These are phyloP conservation scores for Aplocera efformata DNA, from an alignment of 2,888 invertebrate genomes.

Conservation along the genomic window DNA sequence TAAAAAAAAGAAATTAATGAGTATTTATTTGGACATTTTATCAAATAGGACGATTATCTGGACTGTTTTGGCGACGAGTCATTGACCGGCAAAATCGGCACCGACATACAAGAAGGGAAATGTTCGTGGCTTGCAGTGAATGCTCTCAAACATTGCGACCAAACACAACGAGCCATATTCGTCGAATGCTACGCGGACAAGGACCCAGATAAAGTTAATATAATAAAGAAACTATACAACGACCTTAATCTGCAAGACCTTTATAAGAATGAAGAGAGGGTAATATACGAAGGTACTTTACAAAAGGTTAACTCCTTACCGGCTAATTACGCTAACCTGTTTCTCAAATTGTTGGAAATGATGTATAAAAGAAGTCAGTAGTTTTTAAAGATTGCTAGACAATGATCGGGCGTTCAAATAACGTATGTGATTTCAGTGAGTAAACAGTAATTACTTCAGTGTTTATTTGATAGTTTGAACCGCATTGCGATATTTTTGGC, in stretches of 20 bases:
- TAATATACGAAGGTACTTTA: slow-evolving; percentile 85
- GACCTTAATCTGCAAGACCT: slow-evolving; percentile 84
- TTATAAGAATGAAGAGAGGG: slow-evolving; percentile 86
- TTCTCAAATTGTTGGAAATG: slow-evolving; percentile 86
- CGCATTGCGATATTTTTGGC: no score
- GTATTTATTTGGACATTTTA: no score
- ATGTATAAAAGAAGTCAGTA: slow-evolving; percentile 80
- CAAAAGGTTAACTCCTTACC: slow-evolving; percentile 86
- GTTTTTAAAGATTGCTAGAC: not conserved
- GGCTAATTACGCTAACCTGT: slow-evolving; percentile 81
- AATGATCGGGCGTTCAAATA: no score
- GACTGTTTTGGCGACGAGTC: slow-evolving; percentile 90
- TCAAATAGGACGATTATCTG: slow-evolving; percentile 86
- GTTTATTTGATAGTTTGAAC: no score
- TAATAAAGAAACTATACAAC: slow-evolving; percentile 61
- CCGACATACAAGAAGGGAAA: slow-evolving; percentile 86
- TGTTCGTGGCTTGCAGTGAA: slow-evolving; percentile 93
- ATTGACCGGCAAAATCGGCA: slow-evolving; percentile 44
- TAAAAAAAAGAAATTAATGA: no score
- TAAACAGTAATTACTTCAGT: no score
- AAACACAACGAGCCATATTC: slow-evolving; percentile 83
- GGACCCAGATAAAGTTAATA: slow-evolving; percentile 82
- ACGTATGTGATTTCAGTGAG: no score
- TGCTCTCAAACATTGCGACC: slow-evolving; percentile 84
- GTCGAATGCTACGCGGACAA: slow-evolving; percentile 85